These are phyloP conservation scores for Esox lucius DNA, from an alignment of 2,797 vertebrate genomes.

Conservation along the genomic window DNA sequence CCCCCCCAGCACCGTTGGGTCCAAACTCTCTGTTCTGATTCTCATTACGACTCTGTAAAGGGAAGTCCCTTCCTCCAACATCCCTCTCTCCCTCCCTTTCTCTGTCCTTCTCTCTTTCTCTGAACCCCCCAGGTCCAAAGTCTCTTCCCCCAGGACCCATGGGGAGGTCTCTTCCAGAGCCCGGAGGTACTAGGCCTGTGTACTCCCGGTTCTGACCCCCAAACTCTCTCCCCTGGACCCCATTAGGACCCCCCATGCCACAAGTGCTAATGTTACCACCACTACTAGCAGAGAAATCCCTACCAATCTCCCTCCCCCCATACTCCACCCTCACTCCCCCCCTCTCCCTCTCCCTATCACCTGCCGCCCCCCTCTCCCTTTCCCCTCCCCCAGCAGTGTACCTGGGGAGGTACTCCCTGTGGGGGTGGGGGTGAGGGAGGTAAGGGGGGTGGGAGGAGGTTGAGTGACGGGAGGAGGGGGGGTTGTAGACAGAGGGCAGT, in stretches of 20 bases:
- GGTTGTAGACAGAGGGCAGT: constrained; percentile 81
- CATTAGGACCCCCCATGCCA: constrained; percentile 62
- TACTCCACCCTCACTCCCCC: constrained; percentile 65
- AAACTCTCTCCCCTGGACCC: constrained; percentile 70
- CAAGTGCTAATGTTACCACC: constrained; percentile 46
- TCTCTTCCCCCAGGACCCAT: constrained; percentile 71
- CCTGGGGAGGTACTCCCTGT: constrained; percentile 82
- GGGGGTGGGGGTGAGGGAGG: constrained; percentile 75
- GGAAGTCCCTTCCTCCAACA: constrained; percentile 60
- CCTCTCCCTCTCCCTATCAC: constrained; percentile 39
- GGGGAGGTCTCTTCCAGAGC: constrained; percentile 71
- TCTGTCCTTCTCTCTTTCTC: constrained; percentile 78
- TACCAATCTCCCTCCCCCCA: constrained; percentile 71
- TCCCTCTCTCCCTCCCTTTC: constrained; percentile 32
- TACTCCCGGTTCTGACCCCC: constrained; percentile 74
- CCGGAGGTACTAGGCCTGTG: constrained; percentile 42
- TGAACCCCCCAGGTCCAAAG: constrained; percentile 72
- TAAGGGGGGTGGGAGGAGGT: constrained; percentile 76
- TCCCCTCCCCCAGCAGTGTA: constrained; percentile 73
- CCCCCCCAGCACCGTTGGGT: constrained; percentile 59
- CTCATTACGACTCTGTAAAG: constrained; percentile 65
- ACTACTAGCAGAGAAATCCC: constrained; percentile 69
- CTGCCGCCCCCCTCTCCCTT: constrained; percentile 62
- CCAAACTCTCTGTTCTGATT: constrained; percentile 76
- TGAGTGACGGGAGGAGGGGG: constrained; percentile 78